Evolutionary conservation across 2,888 invertebrate genomes (phyloP), one percentile per base, ranked within the genome.

Genomic region (Sisyra nigra): DNA sequence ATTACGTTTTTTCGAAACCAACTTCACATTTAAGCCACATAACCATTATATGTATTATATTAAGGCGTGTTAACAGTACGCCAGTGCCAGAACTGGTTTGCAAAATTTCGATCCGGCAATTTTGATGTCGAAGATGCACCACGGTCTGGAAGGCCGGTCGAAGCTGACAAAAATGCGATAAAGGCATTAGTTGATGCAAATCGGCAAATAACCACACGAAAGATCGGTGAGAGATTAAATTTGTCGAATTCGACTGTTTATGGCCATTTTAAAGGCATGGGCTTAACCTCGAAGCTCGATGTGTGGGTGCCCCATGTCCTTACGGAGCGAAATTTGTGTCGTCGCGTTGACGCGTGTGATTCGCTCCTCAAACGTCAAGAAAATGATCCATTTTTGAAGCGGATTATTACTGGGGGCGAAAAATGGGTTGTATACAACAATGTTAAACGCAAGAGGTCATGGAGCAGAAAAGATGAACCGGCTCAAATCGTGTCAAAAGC

Each of bases 351-450:
- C 47, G 34, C 44, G 36, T 48, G 49, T 36, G 45, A 49, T 49
- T 51, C 18, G 30, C 45, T 51, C 13, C 29, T 42, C 14, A 48
- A 48, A 49, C 49, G 48, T 45, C 32, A 48, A 3, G 34, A 47
- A 50, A 47, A 33, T 42, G 38, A 48, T 40, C 48, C 42, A 44
- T 48, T 50, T 50, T 48, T 50, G 24, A 48, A 48, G 34, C 33
- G 47, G 34, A 34, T 48, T 18, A 49, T 40, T 40, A 49, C 40
- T 45, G 50, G 45, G 46, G 44, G 46, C 44, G 51, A 52, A 44
- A 52, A 48, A 44, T 48, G 48, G 38, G 40, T 51, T 31, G 46
- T 47, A 3, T 50, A 52, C 50, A 49, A 51, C 38, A 50, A 50
- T 41, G 30, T 49, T 35, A 48, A 46, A 41, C 45, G 50, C 41